These are phyloP conservation scores for Ochropleura plecta DNA, from an alignment of 2,888 invertebrate genomes.

Conservation along the genomic window DNA sequence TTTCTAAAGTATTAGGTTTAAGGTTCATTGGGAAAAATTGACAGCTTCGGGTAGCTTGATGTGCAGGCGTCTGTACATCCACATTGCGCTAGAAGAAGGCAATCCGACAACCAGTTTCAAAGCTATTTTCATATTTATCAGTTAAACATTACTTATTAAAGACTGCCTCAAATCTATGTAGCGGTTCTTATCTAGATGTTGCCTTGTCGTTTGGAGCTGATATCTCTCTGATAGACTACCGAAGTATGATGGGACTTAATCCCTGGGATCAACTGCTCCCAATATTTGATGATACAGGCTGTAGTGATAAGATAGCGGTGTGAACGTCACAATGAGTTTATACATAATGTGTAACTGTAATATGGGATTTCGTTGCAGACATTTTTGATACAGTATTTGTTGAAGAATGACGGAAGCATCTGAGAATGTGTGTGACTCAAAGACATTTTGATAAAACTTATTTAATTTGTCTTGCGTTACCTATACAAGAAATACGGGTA, in stretches of 20 bases:
- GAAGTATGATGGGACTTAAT: conserved; percentile 18
- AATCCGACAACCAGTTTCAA: not conserved
- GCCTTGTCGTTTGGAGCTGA: not conserved
- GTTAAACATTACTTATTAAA: not conserved
- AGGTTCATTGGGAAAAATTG: too few species aligned
- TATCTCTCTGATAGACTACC: conserved; percentile 25
- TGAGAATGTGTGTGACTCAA: not conserved
- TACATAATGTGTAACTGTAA: too few species aligned
- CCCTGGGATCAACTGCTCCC: conserved; percentile 45
- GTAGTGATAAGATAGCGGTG: conserved; percentile 42
- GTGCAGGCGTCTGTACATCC: too few species aligned
- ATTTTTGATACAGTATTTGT: not conserved
- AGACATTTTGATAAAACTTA: not conserved
- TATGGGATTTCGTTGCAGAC: conserved; percentile 11
- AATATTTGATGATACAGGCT: conserved; percentile 22
- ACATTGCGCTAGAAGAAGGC: not conserved
- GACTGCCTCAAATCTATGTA: conserved; percentile 10
- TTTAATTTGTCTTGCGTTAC: too few species aligned
- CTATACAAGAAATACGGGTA: not conserved
- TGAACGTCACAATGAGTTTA: not conserved
- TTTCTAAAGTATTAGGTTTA: too few species aligned
- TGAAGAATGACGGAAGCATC: not conserved
- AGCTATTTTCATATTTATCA: not conserved
- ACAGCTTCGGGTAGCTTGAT: too few species aligned
- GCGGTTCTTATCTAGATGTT: not conserved